phyloP scores from a whole-genome alignment of 1,140 invertebrate species.

The Ctenoplectra terminalis region DNA sequence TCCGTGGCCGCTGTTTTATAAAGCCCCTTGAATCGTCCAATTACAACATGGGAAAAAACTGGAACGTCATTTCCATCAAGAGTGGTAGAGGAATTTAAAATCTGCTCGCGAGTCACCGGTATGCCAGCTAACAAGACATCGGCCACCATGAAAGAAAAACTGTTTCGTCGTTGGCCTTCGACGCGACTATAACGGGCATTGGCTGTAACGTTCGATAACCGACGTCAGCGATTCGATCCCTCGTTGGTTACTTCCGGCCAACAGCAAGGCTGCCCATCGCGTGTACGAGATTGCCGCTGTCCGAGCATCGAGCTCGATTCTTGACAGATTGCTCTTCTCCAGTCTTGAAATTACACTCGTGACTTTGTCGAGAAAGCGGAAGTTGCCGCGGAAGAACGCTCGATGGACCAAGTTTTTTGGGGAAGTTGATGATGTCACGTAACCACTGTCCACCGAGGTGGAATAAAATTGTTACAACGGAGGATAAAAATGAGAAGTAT shows the following conservation, averaged over 20 bases:
- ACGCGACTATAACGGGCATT: not conserved
- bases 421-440: not conserved
- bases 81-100: conserved; percentile 11
- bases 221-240: conserved; percentile 32
- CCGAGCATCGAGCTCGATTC: not conserved
- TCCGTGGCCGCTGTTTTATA: conserved; percentile 9
- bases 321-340: conserved; percentile 31
- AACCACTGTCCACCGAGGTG: not conserved
- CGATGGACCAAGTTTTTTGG: conserved; percentile 18
- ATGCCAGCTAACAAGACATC: conserved; percentile 50
- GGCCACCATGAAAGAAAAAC: not conserved
- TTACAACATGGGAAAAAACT: conserved; percentile 35
- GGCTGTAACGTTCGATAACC: conserved; percentile 21
- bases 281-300: conserved; percentile 15
- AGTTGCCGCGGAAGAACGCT: not conserved
- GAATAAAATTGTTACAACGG: too few species aligned
- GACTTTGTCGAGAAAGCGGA: not conserved
- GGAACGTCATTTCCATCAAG: conserved; percentile 31
- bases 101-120: not conserved
- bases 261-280: not conserved
- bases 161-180: not conserved
- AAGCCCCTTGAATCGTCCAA: conserved; percentile 34
- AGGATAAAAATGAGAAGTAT: too few species aligned
- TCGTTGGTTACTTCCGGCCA: conserved; percentile 17
- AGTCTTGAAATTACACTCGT: conserved; percentile 1